Evolutionary conservation across 1,140 invertebrate species (phyloP).

Genomic region (Saccostrea echinata): DNA sequence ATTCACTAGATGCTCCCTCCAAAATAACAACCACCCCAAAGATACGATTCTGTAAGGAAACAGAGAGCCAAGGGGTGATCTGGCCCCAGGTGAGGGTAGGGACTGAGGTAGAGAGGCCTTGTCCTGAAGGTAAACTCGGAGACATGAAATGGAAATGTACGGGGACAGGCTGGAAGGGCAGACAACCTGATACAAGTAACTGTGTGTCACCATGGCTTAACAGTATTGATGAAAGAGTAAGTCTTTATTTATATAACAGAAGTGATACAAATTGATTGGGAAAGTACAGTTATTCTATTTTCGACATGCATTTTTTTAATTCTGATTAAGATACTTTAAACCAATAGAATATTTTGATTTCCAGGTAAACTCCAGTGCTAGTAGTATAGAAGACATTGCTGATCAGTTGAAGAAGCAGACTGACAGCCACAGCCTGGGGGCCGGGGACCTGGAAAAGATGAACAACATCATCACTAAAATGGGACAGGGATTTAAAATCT

Average conservation of each 20-base stretch:
- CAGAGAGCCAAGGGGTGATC: constrained; percentile 30
- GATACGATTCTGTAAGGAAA: constrained; percentile 4
- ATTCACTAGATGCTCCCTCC: background rate
- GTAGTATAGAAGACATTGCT: constrained; percentile 43
- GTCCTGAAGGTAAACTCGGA: constrained; percentile 33
- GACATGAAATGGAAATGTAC: constrained; percentile 77
- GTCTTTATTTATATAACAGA: constrained; percentile 12
- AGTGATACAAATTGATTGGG: no score
- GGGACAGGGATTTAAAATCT: constrained; percentile 53
- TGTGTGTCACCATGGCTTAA: constrained; percentile 95
- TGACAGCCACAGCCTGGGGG: constrained; percentile 30
- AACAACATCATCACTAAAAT: constrained; percentile 54
- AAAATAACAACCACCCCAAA: background rate
- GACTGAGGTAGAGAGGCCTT: background rate
- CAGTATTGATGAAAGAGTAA: constrained; percentile 82
- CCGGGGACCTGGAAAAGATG: constrained; percentile 65
- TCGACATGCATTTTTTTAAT: no score
- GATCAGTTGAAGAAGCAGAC: constrained; percentile 54
- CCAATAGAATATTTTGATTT: background rate
- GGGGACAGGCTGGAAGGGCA: constrained; percentile 84
- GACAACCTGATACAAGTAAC: constrained; percentile 91
- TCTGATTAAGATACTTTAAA: no score
- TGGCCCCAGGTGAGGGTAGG: constrained; percentile 23
- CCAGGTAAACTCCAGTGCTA: constrained; percentile 36
- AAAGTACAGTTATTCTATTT: no score